Evolutionary conservation across 2,113 vertebrate species (phyloP).

Genomic region (Corvus moneduloides): DNA sequence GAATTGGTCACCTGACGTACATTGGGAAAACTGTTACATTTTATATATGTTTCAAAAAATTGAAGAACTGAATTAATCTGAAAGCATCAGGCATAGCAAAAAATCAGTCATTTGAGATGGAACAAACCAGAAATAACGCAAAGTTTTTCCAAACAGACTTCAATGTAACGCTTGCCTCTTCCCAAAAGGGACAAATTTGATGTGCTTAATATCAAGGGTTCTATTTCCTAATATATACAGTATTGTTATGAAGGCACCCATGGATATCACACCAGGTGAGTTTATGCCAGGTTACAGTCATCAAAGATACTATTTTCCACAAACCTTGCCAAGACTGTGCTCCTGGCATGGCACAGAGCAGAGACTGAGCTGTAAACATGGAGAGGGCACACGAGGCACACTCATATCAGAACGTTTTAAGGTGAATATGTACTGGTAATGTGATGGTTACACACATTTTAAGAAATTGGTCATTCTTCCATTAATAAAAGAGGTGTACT

Average conservation of each 20-base stretch:
- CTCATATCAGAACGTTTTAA: not conserved
- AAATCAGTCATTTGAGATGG: not conserved
- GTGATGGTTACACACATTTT: not conserved
- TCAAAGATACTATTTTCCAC: not conserved
- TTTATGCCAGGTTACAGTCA: not conserved
- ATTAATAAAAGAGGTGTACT: not conserved
- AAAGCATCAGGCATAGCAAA: not conserved
- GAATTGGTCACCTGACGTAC: not conserved
- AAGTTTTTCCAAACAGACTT: not conserved
- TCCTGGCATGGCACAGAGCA: not conserved
- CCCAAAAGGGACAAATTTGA: not conserved
- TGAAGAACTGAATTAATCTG: not conserved
- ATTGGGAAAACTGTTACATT: not conserved
- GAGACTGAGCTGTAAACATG: not conserved
- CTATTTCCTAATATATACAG: not conserved
- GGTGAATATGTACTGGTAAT: not conserved
- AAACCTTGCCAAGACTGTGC: not conserved
- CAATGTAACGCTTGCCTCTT: not conserved
- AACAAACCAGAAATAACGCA: not conserved
- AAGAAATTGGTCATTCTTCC: not conserved
- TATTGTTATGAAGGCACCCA: not conserved
- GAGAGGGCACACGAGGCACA: not conserved
- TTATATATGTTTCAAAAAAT: not conserved
- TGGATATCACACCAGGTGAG: not conserved
- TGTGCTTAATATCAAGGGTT: fast-evolving